Evolutionary conservation across 2,888 invertebrate species (phyloP), one percentile per base, ranked within the genome.

Genomic region (Acronicta alni): DNA sequence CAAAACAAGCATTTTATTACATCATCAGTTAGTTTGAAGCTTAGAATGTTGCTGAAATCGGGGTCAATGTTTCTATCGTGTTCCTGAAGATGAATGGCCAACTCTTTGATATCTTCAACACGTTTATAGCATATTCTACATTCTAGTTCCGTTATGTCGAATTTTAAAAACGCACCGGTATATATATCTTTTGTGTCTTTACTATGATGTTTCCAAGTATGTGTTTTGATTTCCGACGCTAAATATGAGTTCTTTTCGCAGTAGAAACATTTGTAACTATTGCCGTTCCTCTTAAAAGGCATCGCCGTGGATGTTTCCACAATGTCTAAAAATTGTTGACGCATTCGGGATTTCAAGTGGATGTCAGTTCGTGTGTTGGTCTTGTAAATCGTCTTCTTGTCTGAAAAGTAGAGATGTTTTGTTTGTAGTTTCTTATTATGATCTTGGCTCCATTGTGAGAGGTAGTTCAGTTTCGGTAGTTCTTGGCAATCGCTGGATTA

Each of bases 181-280:
- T 57, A 53, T 0, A 49, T 49, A 7, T 47, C 32, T 59, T 56
- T 44, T 1, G 67, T 8, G 7, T 59, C 26, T 3, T 12, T 30
- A 30, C 18, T 42, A 39, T 75, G 73, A 6, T 44, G 1, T 0
- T 17, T 48, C 8, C 18, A 8, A 0, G 63, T 71, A 26, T 75
- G 75, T 0, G 32, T 20, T 44, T 35, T 64, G 32, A 75, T 35
- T 18, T 67, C 52, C 1, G 64, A 62, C 1, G 57, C 49, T 32
- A 61, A 48, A 2, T 51, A 45, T 35, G 55, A 67, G n/a, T 26
- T 35, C 0, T 10, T 56, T 15, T 55, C 38, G 18, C 75, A 75
- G 35, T 59, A 72, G 41, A 74, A 75, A n/a, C 74, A 75, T 42
- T 46, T 67, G 20, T 66, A 72, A 16, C 49, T 57, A 18, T 45